phyloP scores from a whole-genome alignment of 2,888 invertebrate genomes.

The Agonopterix subpropinquella region DNA sequence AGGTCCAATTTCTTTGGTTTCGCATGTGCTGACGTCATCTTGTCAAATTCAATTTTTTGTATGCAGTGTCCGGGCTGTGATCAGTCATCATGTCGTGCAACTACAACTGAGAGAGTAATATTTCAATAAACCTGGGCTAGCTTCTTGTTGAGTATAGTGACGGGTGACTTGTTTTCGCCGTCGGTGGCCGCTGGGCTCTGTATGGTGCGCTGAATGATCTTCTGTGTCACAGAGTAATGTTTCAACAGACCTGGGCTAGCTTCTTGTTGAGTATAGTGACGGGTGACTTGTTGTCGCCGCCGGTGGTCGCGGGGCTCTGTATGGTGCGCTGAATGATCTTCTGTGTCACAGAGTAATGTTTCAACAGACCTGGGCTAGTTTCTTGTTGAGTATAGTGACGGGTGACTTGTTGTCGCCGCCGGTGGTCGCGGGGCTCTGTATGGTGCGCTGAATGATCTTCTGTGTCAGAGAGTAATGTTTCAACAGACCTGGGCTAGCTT shows the following conservation, averaged over 20 bases:
- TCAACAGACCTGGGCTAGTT: conserved; percentile 50
- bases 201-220: conserved; percentile 69
- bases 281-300: conserved; percentile 48
- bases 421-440: conserved; percentile 47
- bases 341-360: conserved; percentile 33
- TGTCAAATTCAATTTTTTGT: too few species aligned
- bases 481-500: conserved; percentile 54
- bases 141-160: conserved; percentile 62
- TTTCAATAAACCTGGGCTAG: conserved; percentile 45
- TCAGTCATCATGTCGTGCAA: too few species aligned
- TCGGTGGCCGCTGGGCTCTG: conserved; percentile 42
- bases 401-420: conserved; percentile 48
- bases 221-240: conserved; percentile 43
- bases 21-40: too few species aligned
- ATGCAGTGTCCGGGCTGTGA: too few species aligned
- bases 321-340: conserved; percentile 71
- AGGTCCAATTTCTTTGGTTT: too few species aligned
- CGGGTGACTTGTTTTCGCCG: conserved; percentile 50
- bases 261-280: conserved; percentile 63
- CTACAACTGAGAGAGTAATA: too few species aligned
- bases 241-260: conserved; percentile 46
- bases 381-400: conserved; percentile 61
- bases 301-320: conserved; percentile 42
- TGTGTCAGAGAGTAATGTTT: conserved; percentile 31
- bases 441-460: conserved; percentile 69